Percentiles rank a stretch among this genome's conserved stretches.
Conservation (phyloP, 2,797 vertebrate species). For the Spinibarbus caldwelli region DNA sequence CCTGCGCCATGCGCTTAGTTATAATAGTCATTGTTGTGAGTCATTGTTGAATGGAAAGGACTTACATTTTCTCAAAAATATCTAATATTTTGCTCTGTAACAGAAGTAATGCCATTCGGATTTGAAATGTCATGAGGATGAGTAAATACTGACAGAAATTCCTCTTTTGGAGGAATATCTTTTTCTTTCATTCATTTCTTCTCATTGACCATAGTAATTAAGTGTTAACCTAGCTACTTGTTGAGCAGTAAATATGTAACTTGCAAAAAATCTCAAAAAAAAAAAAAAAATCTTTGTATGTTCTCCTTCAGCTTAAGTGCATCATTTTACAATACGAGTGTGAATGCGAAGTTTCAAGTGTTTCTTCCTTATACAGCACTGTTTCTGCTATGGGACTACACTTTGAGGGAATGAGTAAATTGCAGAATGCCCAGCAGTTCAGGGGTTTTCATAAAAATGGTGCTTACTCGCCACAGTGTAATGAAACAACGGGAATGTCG, state of each 20-base stretch:
- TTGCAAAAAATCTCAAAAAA: not conserved
- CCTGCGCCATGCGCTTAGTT: no score
- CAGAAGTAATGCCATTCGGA: no score
- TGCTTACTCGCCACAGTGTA: not conserved
- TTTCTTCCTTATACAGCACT: not conserved
- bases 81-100: no score
- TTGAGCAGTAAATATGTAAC: slow-evolving; percentile 23
- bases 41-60: no score
- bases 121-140: not conserved
- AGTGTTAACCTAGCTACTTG: not conserved
- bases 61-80: no score
- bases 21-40: no score
- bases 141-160: not conserved
- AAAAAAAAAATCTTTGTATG: not conserved
- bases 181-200: slow-evolving; percentile 6
- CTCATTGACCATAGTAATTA: slow-evolving; percentile 3
- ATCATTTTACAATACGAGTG: not conserved
- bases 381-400: not conserved
- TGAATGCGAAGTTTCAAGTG: slow-evolving; percentile 17
- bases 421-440: slow-evolving; percentile 7
- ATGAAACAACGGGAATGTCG: not conserved
- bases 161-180: not conserved
- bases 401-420: slow-evolving; percentile 18
- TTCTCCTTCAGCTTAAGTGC: slow-evolving; percentile 18
- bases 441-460: slow-evolving; percentile 26